Base-by-base conservation (phyloP, 2,113 vertebrate genomes). In the Corythoichthys haematopterus region DNA sequence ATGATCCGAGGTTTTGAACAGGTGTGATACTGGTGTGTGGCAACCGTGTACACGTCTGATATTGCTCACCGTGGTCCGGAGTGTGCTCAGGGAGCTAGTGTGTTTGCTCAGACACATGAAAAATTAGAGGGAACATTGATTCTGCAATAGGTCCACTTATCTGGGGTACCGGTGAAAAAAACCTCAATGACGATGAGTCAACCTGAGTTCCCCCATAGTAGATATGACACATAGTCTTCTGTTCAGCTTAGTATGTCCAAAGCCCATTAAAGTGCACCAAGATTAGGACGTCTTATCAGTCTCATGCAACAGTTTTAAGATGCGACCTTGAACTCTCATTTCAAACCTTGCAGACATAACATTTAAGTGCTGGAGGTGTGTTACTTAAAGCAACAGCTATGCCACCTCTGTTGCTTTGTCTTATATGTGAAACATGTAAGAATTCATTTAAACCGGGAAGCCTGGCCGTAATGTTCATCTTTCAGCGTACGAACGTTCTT, bases 271-370 rank as follows among this genome's bases (percentile, higher is more conserved):
- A 71, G 61, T 56, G 51, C 38, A 61, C 65, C 59, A 66, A 70
- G 63, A 48, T 55, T 6, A 0, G 1, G 53, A 72, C 15, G n/a
- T 43, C 59, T 61, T 61, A 62, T 72, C 65, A 7, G 65, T 56
- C 61, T n/a, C 6, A n/a, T 37, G 40, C 53, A 43, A 20, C 63
- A 56, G 40, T 52, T 72, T 71, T 56, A 56, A 58, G 16, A 1
- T 0, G 6, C 5, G 15, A 68, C 81, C 78, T 80, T 82, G 78
- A 84, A 37, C 77, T 52, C 11, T 80, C 72, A 69, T 64, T 43
- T 45, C 40, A 47, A 76, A 64, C 53, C 33, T 2, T 0, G 70
- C 46, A 83, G 77, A 80, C 79, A 64, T 40, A 80, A 78, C 70
- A 79, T 20, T 38, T 38, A 16, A 0, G 59, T 38, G 1, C 52